Percentiles rank a stretch among this genome's conserved stretches.
These are phyloP conservation scores for Sinosuthora webbiana DNA, from an alignment of 2,113 vertebrate genomes.

Conservation along the genomic window DNA sequence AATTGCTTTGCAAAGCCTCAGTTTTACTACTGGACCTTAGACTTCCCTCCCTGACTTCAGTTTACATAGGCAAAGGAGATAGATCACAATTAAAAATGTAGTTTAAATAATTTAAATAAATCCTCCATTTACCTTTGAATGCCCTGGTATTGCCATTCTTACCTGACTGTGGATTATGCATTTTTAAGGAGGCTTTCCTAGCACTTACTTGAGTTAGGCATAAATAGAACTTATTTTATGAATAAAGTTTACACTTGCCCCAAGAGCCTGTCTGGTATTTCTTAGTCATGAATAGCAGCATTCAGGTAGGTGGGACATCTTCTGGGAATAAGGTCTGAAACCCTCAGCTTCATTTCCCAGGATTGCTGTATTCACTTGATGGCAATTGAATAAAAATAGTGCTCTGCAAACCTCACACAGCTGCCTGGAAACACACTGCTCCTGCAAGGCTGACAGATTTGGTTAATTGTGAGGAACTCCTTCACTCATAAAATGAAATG, in stretches of 20 bases:
- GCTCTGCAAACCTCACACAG: not conserved
- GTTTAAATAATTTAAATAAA: not conserved
- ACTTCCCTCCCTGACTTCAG: not conserved
- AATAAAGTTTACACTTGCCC: not conserved
- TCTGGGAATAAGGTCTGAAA: conserved; percentile 1
- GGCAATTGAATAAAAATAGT: not conserved
- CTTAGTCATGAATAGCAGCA: not conserved
- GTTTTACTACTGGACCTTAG: not conserved
- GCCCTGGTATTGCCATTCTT: not conserved
- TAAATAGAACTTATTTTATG: not conserved
- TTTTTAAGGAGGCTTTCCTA: not conserved
- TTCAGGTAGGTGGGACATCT: not conserved
- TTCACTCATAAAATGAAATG: conserved; percentile 40
- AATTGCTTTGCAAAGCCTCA: not conserved
- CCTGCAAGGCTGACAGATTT: conserved; percentile 15
- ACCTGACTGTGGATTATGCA: not conserved
- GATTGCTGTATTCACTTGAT: not conserved
- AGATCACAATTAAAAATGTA: not conserved
- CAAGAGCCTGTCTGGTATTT: not conserved
- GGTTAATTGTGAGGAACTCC: conserved; percentile 37
- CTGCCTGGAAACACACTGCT: not conserved
- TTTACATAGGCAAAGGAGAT: not conserved
- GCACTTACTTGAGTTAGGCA: not conserved
- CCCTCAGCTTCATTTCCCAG: not conserved
- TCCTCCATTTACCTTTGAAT: not conserved